Evolutionary conservation across 2,888 invertebrate genomes (phyloP), one percentile per base, ranked within the genome.

Genomic region (Nephrotoma appendiculata): DNA sequence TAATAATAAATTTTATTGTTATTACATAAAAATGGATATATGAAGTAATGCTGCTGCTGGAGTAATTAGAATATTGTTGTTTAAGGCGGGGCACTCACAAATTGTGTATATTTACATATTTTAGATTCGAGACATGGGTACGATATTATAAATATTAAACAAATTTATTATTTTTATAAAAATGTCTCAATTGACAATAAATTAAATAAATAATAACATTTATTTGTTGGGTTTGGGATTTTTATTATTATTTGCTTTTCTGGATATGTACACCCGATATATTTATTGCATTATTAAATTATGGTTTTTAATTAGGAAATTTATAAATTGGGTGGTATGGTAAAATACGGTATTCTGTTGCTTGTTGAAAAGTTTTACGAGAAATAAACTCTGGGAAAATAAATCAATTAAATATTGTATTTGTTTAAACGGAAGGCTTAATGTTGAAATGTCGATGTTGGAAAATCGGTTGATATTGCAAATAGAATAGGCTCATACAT

Each of bases 171-270:
- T 83, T 57, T 57, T 57, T 57, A 57, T 83, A 83, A 83, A 83
- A 52, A 42, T 84, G 84, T 84, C 84, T 84, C 84, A 84, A 84
- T 84, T 84, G 84, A 84, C 84, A 42, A 84, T 84, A 84, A 84
- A 84, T 84, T 84, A 31, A 71, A 71, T 31, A 71, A 71, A 71
- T 71, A 71, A 71, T 71, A 71, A 71, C 31, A 7, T 31, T 71
- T 19, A 19, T 31, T 31, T 71, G 31, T 71, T 71, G 9, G 19
- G 31, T 31, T 71, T 71, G 71, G 71, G 31, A 31, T 31, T 71
- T 31, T 31, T 71, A 71, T 31, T n/a, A n/a, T 52, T 57, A 15
- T 57, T 71, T 71, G 31, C 31, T 71, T 71, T 31, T 31, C 31
- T 71, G 31, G 31, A 71, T 31, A 71, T 7, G 19, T 71, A 52